Evolutionary conservation across 2,113 vertebrate genomes (phyloP).

Genomic region (Phalacrocorax brasilianus): DNA sequence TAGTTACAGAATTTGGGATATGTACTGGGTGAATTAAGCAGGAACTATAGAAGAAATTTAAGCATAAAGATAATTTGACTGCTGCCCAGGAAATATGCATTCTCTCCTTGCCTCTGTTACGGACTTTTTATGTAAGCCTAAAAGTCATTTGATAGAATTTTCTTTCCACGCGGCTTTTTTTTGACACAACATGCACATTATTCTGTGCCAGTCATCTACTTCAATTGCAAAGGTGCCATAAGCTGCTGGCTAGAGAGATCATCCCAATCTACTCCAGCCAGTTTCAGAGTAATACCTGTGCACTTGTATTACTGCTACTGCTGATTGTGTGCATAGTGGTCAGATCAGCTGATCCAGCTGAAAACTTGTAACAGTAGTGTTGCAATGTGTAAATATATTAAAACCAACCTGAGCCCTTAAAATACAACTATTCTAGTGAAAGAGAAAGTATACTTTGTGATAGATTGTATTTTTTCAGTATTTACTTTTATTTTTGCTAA

Average conservation of each 20-base stretch:
- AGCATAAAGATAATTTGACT: neutral
- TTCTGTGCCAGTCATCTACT: neutral
- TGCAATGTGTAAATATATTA: neutral
- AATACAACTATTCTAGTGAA: neutral
- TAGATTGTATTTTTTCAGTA: neutral
- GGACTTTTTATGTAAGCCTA: neutral
- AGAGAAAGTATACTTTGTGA: neutral
- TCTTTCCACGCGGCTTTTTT: neutral
- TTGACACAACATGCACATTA: neutral
- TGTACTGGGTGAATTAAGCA: neutral
- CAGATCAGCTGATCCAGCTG: neutral
- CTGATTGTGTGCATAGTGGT: neutral
- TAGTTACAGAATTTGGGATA: neutral
- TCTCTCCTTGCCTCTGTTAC: neutral
- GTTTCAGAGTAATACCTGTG: neutral
- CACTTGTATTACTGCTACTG: neutral
- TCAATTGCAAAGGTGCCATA: neutral
- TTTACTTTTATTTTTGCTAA: neutral
- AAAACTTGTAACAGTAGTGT: neutral
- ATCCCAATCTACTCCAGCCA: neutral
- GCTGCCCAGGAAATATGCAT: neutral
- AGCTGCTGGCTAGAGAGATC: neutral
- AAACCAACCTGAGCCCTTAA: neutral
- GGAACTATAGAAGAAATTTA: neutral
- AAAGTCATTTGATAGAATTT: neutral